Percentiles rank a stretch among this genome's conserved stretches.
phyloP scores from a whole-genome alignment of 2,113 vertebrate species.

The Prunella himalayana region DNA sequence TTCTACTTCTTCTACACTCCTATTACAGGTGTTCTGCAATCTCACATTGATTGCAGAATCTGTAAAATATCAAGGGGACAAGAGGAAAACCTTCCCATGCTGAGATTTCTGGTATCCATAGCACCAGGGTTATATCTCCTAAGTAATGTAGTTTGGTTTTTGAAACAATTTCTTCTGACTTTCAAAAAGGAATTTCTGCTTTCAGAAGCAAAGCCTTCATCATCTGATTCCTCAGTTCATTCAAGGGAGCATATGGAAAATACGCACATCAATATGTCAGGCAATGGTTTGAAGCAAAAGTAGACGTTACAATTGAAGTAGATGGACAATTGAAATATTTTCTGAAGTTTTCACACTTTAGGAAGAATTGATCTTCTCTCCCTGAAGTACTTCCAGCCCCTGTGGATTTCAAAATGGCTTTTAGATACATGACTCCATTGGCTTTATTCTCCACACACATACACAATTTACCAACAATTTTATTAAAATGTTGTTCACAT shows the following conservation, averaged over 20 bases:
- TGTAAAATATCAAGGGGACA: not conserved
- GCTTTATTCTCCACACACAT: not conserved
- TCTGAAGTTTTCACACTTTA: not conserved
- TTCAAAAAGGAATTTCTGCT: not conserved
- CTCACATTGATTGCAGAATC: not conserved
- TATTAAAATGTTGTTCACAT: not conserved
- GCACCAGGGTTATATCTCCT: not conserved
- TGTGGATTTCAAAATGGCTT: not conserved
- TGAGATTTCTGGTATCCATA: not conserved
- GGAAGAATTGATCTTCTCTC: not conserved
- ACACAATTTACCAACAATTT: not conserved
- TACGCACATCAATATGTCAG: not conserved
- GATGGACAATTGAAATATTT: not conserved
- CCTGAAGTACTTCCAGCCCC: not conserved
- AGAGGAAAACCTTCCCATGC: not conserved
- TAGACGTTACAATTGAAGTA: not conserved
- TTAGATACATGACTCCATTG: not conserved
- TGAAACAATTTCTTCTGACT: not conserved
- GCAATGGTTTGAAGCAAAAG: not conserved
- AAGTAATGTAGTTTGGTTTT: not conserved
- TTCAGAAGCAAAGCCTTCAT: not conserved
- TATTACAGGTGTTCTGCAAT: not conserved
- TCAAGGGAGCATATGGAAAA: not conserved
- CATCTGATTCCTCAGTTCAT: not conserved
- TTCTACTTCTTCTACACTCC: not conserved